phyloP scores from a whole-genome alignment of 2,888 invertebrate genomes.

The Leptarthrus brevirostris region DNA sequence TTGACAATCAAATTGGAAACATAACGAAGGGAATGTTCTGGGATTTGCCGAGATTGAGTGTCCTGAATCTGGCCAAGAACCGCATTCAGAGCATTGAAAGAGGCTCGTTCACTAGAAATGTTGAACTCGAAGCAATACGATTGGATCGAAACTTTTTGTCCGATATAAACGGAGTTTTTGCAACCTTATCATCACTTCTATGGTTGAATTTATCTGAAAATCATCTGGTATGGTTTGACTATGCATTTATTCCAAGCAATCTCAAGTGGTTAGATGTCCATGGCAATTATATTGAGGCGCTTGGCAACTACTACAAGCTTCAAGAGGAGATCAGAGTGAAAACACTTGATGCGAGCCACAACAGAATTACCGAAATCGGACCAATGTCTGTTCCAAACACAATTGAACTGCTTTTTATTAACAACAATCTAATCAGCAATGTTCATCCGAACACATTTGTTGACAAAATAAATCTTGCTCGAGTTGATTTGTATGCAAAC shows the following conservation, averaged over 20 bases:
- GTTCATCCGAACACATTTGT: constrained; percentile 88
- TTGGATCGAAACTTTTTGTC: constrained; percentile 89
- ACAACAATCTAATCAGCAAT: constrained; percentile 85
- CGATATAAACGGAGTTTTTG: constrained; percentile 90
- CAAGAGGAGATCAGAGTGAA: constrained; percentile 85
- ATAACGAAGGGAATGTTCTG: constrained; percentile 88
- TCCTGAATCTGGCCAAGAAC: constrained; percentile 89
- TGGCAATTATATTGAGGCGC: constrained; percentile 87
- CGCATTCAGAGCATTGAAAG: constrained; percentile 87
- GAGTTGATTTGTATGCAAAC: constrained; percentile 92
- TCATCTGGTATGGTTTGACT: constrained; percentile 93
- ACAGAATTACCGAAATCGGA: constrained; percentile 84
- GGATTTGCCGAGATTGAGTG: constrained; percentile 85
- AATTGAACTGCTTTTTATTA: constrained; percentile 87
- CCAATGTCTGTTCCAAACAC: constrained; percentile 88
- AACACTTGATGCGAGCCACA: constrained; percentile 92
- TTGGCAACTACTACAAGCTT: constrained; percentile 89
- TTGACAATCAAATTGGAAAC: constrained; percentile 91
- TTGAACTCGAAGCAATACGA: constrained; percentile 85
- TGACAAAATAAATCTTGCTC: constrained; percentile 84
- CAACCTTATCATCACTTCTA: constrained; percentile 82
- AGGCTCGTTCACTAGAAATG: constrained; percentile 85
- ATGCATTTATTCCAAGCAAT: constrained; percentile 89
- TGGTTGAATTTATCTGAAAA: constrained; percentile 92
- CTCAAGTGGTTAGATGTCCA: constrained; percentile 92